These are phyloP conservation scores for Castor canadensis DNA, from an alignment of 2,113 vertebrate species.

Conservation along the genomic window DNA sequence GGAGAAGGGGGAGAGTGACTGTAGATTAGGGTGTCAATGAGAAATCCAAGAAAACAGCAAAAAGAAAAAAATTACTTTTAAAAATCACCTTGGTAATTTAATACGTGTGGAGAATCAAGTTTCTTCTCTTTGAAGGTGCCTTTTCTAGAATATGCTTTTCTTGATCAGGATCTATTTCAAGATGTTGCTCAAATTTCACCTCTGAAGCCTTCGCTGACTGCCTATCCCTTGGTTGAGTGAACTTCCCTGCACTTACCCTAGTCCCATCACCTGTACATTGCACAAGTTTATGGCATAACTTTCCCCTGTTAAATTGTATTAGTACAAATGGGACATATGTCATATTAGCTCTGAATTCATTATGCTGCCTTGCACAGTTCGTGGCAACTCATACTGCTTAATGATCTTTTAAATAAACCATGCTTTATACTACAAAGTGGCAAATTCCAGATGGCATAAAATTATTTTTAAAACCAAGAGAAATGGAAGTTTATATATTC, in stretches of 20 bases:
- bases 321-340: not conserved
- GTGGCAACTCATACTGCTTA: not conserved
- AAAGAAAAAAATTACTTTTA: not conserved
- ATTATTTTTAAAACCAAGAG: not conserved
- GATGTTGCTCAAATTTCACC: not conserved
- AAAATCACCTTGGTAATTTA: not conserved
- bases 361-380: not conserved
- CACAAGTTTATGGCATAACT: not conserved
- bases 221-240: not conserved
- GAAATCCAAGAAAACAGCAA: not conserved
- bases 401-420: not conserved
- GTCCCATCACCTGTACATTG: too few species aligned
- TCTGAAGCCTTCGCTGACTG: not conserved
- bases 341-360: not conserved
- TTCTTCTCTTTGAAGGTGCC: not conserved
- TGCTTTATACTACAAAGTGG: not conserved
- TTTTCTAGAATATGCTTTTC: not conserved
- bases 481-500: not conserved
- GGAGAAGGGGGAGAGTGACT: fast-evolving
- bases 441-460: not conserved
- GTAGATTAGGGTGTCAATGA: not conserved
- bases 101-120: not conserved
- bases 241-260: not conserved
- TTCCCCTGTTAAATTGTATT: not conserved
- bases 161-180: not conserved